These are phyloP conservation scores for Apogon hyalosoma DNA, from an alignment of 2,797 vertebrate species.

Conservation along the genomic window DNA sequence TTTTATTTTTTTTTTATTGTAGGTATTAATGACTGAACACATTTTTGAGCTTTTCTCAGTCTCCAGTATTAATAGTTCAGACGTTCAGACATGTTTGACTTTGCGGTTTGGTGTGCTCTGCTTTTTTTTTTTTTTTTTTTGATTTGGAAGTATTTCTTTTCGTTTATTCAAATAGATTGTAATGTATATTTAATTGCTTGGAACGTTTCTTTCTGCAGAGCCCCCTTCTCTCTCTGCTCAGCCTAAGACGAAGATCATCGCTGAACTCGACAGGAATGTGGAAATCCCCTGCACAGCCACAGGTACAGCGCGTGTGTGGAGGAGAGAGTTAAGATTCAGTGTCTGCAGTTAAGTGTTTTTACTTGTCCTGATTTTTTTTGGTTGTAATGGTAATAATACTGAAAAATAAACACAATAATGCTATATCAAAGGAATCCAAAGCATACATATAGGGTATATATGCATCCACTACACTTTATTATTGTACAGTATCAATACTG, in stretches of 20 bases:
- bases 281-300: conserved; percentile 89
- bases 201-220: conserved; percentile 77
- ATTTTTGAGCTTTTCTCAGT: conserved; percentile 1
- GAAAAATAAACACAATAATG: too few species aligned
- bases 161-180: conserved; percentile 7
- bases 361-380: too few species aligned
- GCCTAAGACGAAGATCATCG: conserved; percentile 84
- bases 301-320: conserved; percentile 77
- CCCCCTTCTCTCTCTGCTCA: conserved; percentile 87
- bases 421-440: too few species aligned
- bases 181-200: conserved; percentile 8
- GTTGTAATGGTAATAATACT: too few species aligned
- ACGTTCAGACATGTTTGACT: background rate
- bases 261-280: conserved; percentile 87
- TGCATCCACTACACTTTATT: too few species aligned
- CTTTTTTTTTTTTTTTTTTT: background rate
- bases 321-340: background rate
- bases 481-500: too few species aligned
- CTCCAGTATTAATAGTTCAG: conserved; percentile 8
- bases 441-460: too few species aligned
- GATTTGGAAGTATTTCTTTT: conserved; percentile 4
- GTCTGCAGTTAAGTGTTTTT: too few species aligned
- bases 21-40: conserved; percentile 17
- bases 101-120: background rate
- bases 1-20: conserved; percentile 7